These are phyloP conservation scores for Channa argus DNA, from an alignment of 2,113 vertebrate species.

Conservation along the genomic window DNA sequence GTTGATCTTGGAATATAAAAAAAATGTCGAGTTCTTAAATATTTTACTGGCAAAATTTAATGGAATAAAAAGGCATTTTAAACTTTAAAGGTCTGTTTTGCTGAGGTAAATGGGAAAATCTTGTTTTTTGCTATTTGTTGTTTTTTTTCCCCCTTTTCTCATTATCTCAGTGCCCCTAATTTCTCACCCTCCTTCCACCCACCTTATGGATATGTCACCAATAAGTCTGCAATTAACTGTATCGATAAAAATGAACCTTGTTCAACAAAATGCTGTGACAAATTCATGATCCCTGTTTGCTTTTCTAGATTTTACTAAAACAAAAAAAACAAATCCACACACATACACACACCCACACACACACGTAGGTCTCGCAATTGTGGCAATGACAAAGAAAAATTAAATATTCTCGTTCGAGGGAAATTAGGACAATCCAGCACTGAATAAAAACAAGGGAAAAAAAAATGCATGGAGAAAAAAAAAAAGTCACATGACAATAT, in stretches of 20 bases:
- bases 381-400: constrained; percentile 1
- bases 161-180: too few species aligned
- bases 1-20: too few species aligned
- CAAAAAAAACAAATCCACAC: background rate
- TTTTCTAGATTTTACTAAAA: constrained; percentile 32
- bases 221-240: too few species aligned
- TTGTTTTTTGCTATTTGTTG: too few species aligned
- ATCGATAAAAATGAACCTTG: too few species aligned
- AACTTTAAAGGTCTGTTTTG: background rate
- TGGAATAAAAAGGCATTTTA: background rate
- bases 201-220: too few species aligned
- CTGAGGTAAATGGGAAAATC: background rate
- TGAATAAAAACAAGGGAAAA: constrained; percentile 11
- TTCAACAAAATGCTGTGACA: too few species aligned
- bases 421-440: constrained; percentile 12
- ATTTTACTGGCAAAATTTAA: background rate
- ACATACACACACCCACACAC: too few species aligned
- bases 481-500: background rate
- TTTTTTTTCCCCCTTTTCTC: too few species aligned
- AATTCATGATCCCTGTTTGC: too few species aligned
- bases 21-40: too few species aligned
- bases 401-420: background rate
- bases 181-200: too few species aligned
- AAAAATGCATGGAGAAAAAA: background rate
- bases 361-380: background rate